Base-by-base conservation (phyloP, 2,797 vertebrate species). In the Schizothorax lantsangensis region DNA sequence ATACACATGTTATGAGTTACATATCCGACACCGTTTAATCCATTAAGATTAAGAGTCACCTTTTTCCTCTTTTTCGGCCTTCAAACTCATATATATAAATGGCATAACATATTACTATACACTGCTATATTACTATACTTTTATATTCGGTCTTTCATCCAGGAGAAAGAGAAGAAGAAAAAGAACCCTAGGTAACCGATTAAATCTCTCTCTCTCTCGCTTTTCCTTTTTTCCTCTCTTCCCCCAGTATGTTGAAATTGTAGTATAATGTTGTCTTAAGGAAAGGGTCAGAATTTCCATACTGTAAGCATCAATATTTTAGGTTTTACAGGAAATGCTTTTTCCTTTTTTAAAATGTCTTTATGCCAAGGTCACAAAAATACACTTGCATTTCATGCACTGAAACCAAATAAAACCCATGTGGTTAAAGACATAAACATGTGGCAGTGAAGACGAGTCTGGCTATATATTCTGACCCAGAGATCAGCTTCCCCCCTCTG, bases 401-500 rank as follows among this genome's bases (percentile, higher is more conserved):
- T n/a, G 11, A 73, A 45, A 43, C 21, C 19, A 7, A 45, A 45
- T 26, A 23, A 62, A 79, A 78, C 4, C 33, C 21, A 43, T 79
- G 36, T 64, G 38, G 5, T 64, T 62, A 81, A 52, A 81, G 2
- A 66, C 26, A 66, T 17, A 17, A 6, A 8, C 30, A 66, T 30
- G 40, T 64, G 40, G 43, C 9, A 12, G 49, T 80, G 38, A 80
- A 40, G 5, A 19, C 2, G 9, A 40, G 4, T 52, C 68, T 54
- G 62, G 26, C 6, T 2, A 75, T 52, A 5, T 17, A 81, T 79
- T 5, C 40, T 52, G n/a, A 69, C n/a, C 72, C 40, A 43, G 30
- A 49, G 54, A 74, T 81, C 83, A 84, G 86, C 47, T 89, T 84
- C 79, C 79, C 79, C 89, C 87, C 87, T 88, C 89, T 89, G 79